These are phyloP conservation scores for Acestrorhynchus altus DNA, from an alignment of 2,797 vertebrate genomes.

Conservation along the genomic window DNA sequence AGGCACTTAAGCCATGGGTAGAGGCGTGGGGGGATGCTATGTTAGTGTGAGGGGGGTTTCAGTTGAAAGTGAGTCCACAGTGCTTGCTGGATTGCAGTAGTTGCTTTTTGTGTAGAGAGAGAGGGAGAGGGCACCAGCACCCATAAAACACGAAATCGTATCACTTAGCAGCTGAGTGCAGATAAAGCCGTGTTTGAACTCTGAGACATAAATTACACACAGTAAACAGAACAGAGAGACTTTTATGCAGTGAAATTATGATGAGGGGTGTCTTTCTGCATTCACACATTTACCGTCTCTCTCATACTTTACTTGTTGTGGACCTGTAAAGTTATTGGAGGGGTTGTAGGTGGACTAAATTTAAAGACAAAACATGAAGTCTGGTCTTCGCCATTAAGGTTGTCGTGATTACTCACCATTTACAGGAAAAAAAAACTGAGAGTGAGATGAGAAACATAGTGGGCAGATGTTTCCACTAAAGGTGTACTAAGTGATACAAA, in stretches of 20 bases:
- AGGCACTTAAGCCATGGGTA: constrained; percentile 54
- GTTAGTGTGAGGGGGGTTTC: constrained; percentile 67
- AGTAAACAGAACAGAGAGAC: constrained; percentile 88
- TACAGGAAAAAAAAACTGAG: too few species aligned
- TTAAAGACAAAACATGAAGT: too few species aligned
- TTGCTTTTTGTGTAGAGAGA: constrained; percentile 56
- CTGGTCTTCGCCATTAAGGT: too few species aligned
- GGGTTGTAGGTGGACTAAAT: too few species aligned
- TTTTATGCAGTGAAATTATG: constrained; percentile 87
- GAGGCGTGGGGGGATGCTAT: constrained; percentile 56
- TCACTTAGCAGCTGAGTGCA: constrained; percentile 90
- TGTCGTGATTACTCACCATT: too few species aligned
- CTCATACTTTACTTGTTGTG: constrained; percentile 33
- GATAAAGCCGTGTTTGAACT: constrained; percentile 89
- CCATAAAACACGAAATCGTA: constrained; percentile 85
- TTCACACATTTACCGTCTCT: constrained; percentile 60
- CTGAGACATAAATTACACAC: constrained; percentile 92
- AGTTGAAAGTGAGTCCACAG: constrained; percentile 68
- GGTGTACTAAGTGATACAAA: too few species aligned
- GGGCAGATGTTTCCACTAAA: too few species aligned
- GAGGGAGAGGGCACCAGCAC: constrained; percentile 53
- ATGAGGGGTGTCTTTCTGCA: constrained; percentile 74
- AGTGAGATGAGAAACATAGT: too few species aligned
- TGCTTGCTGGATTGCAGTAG: constrained; percentile 73
- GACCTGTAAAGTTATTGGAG: too few species aligned